These are phyloP conservation scores for Bombylius discolor DNA, from an alignment of 2,888 invertebrate species.

Conservation along the genomic window DNA sequence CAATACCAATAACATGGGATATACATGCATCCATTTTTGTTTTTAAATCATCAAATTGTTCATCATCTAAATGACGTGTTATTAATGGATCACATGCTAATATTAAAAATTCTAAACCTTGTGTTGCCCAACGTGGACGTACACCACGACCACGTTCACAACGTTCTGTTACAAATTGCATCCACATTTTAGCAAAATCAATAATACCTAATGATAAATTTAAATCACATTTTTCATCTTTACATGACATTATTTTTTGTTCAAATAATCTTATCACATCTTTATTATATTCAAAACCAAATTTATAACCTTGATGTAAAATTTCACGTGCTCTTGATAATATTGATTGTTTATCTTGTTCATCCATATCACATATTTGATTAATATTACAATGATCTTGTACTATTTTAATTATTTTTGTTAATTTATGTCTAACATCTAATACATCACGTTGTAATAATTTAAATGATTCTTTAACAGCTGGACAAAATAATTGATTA, in stretches of 20 bases:
- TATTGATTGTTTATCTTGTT: slow-evolving; percentile 44
- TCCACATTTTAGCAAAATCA: slow-evolving; percentile 70
- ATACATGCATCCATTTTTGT: slow-evolving; percentile 71
- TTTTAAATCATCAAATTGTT: slow-evolving; percentile 68
- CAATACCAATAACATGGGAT: slow-evolving; percentile 69
- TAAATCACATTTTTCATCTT: slow-evolving; percentile 30
- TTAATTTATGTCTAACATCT: slow-evolving; percentile 35
- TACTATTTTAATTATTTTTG: slow-evolving; percentile 30
- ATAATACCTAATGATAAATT: slow-evolving; percentile 48
- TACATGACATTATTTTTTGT: slow-evolving; percentile 33
- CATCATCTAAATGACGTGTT: slow-evolving; percentile 59
- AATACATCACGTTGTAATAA: slow-evolving; percentile 41
- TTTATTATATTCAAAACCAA: slow-evolving; percentile 66
- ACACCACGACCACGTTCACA: slow-evolving; percentile 74
- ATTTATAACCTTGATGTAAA: slow-evolving; percentile 75
- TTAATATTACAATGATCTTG: slow-evolving; percentile 29
- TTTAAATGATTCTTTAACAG: slow-evolving; percentile 48
- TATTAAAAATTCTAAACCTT: slow-evolving; percentile 77
- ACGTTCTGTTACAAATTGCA: slow-evolving; percentile 70
- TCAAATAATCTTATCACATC: slow-evolving; percentile 42
- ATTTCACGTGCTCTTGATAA: slow-evolving; percentile 57
- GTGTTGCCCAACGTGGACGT: slow-evolving; percentile 76
- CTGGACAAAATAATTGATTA: slow-evolving; percentile 40
- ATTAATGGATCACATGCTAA: slow-evolving; percentile 74
- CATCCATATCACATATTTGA: slow-evolving; percentile 28